A percentile compares a stretch with the other conserved stretches of the same genome.
Evolutionary conservation across 1,140 invertebrate genomes (phyloP).

Genomic region (Drosophila nasuta): DNA sequence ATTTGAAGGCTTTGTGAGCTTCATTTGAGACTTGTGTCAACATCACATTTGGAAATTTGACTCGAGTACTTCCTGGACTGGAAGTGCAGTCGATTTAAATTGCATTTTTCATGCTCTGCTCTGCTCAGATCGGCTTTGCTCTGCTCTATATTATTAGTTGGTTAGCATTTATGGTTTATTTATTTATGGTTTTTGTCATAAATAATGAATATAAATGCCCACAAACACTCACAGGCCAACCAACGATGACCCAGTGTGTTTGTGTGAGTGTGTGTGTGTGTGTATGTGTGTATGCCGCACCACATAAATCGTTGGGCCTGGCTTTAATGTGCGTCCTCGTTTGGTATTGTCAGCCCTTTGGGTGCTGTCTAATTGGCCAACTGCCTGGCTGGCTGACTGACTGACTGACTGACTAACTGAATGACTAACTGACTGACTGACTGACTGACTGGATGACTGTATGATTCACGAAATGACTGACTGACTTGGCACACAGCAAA

Average conservation of each 20-base stretch:
- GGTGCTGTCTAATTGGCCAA: constrained; percentile 51
- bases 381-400: constrained; percentile 28
- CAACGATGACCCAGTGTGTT: constrained; percentile 37
- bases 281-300: constrained; percentile 51
- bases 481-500: constrained; percentile 49
- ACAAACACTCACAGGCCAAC: constrained; percentile 19
- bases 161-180: constrained; percentile 57
- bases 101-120: not conserved
- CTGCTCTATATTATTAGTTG: constrained; percentile 20
- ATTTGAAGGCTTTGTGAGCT: not conserved
- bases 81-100: constrained; percentile 7
- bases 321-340: constrained; percentile 77
- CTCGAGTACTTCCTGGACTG: not conserved
- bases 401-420: constrained; percentile 12
- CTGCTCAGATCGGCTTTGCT: too few relatives aligned
- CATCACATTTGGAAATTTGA: not conserved
- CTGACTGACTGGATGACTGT: constrained; percentile 41
- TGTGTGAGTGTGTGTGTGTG: constrained; percentile 20
- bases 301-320: constrained; percentile 63
- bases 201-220: constrained; percentile 52
- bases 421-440: constrained; percentile 13
- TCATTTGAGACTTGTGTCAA: not conserved
- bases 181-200: constrained; percentile 61
- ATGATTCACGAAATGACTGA: constrained; percentile 15
- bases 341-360: constrained; percentile 60